phyloP scores from a whole-genome alignment of 2,888 invertebrate species.

The Uloborus plumipes region DNA sequence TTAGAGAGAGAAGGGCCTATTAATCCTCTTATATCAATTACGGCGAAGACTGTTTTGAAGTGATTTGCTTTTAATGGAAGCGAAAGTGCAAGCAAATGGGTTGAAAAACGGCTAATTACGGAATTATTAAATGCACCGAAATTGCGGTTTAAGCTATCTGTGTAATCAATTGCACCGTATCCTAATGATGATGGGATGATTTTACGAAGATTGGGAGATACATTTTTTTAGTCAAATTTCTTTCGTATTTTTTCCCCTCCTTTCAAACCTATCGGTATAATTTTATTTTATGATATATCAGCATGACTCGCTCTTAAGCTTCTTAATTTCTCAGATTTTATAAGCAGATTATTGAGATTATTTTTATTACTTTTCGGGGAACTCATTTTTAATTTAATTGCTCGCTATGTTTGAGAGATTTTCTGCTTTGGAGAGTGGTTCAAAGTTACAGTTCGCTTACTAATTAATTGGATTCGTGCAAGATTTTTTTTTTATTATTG shows the following conservation, averaged over 20 bases:
- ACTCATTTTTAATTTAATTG: conserved; percentile 51
- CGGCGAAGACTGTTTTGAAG: conserved; percentile 61
- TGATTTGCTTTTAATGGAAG: conserved; percentile 62
- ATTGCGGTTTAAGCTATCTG: conserved; percentile 62
- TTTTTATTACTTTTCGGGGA: conserved; percentile 24
- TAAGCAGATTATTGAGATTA: conserved; percentile 56
- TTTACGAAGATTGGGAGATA: conserved; percentile 21
- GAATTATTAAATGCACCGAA: conserved; percentile 62
- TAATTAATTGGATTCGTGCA: no score
- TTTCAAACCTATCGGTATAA: conserved; percentile 26
- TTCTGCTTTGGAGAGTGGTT: background rate
- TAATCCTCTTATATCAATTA: conserved; percentile 64
- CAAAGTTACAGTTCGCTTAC: background rate
- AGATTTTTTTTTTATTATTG: no score
- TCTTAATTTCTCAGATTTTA: conserved; percentile 63
- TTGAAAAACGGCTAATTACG: conserved; percentile 63
- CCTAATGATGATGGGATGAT: conserved; percentile 58
- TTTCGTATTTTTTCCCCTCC: conserved; percentile 8
- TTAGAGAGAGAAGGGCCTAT: conserved; percentile 52
- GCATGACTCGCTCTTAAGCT: conserved; percentile 49
- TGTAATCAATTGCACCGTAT: conserved; percentile 57
- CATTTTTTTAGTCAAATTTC: background rate
- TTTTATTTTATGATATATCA: conserved; percentile 49
- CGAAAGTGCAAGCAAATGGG: conserved; percentile 55
- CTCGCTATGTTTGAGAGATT: conserved; percentile 1